Base-by-base conservation (phyloP, 2,113 vertebrate genomes). In the Mormyrus lacerda region DNA sequence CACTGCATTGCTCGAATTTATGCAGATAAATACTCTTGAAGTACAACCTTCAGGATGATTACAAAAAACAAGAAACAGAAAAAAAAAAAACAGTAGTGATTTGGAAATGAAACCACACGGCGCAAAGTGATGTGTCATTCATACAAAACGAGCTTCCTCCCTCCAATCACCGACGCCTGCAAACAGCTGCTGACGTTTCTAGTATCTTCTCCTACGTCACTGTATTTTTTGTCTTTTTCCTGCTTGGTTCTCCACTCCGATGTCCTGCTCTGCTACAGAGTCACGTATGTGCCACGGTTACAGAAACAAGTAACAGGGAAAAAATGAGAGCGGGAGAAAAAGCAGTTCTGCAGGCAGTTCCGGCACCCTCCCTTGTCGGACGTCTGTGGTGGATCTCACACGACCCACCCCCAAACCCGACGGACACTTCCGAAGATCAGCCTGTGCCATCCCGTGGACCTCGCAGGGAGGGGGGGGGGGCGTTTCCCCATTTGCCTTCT, bases 41-140 rank as follows among this genome's bases (percentile, higher is more conserved):
- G 83, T 94, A 95, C 95, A 92, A 91, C 92, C 93, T 95, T 95
- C 92, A 94, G 95, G 96, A 94, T 51, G 94, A 91, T 91, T 94
- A 92, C 93, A 94, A 90, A 89, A 90, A 94, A 95, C 31, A 95
- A 93, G 90, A 82, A 91, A 88, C 90, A 94, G 24, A 55, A 95
- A 95, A 83, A 93, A 55, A 95, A 95, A 83, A 93, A 94, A 95
- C 96, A 96, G 96, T 96, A 97, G 96, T 97, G 97, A 98, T 96
- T 91, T 91, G 13, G 48, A 55, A 87, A 53, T 19, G 5, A 51
- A 87, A 51, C 48, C 50, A 87, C 48, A 39, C 17, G 3, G 24
- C 53, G n/a, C n/a, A n/a, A 48, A 50, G 48, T 90, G 89, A 92
- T 94, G 96, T 44, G 21, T 47, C 82, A 47, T 47, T 44, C 39